Percentiles rank a stretch among this genome's conserved stretches.
phyloP scores from a whole-genome alignment of 2,113 vertebrate genomes.

The Pomatorhinus ruficollis region DNA sequence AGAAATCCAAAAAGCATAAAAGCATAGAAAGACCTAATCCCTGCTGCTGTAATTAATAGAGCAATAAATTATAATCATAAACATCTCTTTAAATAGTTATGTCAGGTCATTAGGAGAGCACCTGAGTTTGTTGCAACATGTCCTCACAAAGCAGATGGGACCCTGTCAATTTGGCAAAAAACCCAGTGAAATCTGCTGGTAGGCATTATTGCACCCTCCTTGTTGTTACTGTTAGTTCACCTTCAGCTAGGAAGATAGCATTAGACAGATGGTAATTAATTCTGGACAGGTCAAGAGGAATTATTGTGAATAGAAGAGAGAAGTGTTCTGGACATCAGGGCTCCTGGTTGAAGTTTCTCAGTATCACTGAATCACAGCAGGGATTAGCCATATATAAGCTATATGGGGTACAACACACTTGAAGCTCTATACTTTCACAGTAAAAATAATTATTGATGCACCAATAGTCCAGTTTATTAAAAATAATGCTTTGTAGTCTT shows the following conservation, averaged over 20 bases:
- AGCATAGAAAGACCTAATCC: neutral
- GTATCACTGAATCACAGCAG: neutral
- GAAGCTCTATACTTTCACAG: neutral
- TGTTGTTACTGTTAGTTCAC: neutral
- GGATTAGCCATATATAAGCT: neutral
- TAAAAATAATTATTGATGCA: neutral
- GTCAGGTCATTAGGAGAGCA: conserved; percentile 57
- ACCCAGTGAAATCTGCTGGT: conserved; percentile 7
- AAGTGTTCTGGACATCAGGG: neutral
- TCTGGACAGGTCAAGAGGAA: conserved; percentile 43
- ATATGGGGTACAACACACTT: neutral
- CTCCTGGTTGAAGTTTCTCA: neutral
- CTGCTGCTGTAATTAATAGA: conserved; percentile 13
- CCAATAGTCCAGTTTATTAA: neutral
- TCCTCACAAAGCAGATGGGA: conserved; percentile 60
- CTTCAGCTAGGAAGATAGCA: conserved; percentile 4
- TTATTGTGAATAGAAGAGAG: conserved; percentile 15
- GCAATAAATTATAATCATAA: conserved; percentile 32
- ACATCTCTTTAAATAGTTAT: conserved; percentile 47
- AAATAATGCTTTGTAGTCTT: neutral
- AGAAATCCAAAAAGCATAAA: neutral
- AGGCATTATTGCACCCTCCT: neutral
- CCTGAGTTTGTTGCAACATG: conserved; percentile 32
- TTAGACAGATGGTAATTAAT: conserved; percentile 62
- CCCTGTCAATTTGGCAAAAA: neutral